Evolutionary conservation across 1,140 invertebrate species (phyloP), one percentile per base, ranked within the genome.

Genomic region (Neodiprion lecontei): DNA sequence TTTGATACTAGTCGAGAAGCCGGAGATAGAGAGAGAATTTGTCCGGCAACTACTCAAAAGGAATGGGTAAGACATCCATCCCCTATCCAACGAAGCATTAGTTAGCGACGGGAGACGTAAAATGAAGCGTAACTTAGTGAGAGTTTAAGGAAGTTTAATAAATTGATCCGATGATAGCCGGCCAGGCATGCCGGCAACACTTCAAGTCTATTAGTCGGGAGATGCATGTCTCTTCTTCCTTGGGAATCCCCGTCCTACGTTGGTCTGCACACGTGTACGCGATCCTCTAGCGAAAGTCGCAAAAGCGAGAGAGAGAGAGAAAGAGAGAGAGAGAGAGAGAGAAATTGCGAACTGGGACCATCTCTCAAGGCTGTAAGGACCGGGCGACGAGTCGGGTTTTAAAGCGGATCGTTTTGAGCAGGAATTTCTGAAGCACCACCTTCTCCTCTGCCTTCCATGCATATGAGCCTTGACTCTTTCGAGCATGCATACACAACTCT

Each of bases 61-160:
- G 28, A 40, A 40, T 40, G 28, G 28, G 28, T 40, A 40, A 40
- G 28, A 40, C 28, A 40, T 40, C 28, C 28, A 5, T 40, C 28
- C 28, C 2, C 5, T 40, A 1, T 40, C 28, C 28, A 40, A 1
- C 28, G 28, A 40, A 40, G 5, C 28, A 1, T 40, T 40, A 5
- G 28, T 40, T 40, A 40, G 28, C 28, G 28, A 5, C 0, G 28
- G 1, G 28, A 40, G 28, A 40, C 5, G 28, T 48, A 74, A 74
- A 70, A 74, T 66, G 12, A 74, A 47, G 66, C 50, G 28, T 70
- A 40, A 40, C 28, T 5, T 17, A 67, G 67, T n/a, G 68, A 50
- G 74, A 72, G 75, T 72, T 79, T 82, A 80, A 79, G 77, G 69
- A 75, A 79, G 80, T 75, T 75, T 81, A 81, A 81, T 82, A 81